Conservation (phyloP, 2,888 invertebrate species). For the Hylaea fasciaria region DNA sequence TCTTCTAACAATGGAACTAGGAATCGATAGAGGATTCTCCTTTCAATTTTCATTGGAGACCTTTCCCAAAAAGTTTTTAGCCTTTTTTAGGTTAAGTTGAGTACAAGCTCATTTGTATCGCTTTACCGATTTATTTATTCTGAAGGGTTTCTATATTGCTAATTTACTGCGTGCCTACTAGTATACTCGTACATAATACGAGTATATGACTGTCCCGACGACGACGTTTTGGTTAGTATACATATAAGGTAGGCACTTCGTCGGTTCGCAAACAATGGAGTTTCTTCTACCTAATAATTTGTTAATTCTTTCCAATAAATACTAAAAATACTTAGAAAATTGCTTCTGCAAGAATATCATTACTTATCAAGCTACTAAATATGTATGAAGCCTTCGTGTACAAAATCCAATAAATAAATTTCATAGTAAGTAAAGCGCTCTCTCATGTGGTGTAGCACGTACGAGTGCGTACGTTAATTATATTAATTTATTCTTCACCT, state of each 20-base stretch:
- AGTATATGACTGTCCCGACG: no score
- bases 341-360: no score
- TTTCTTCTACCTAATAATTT: no score
- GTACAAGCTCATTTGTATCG: not conserved
- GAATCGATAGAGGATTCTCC: not conserved
- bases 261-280: no score
- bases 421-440: not conserved
- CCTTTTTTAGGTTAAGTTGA: not conserved
- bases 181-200: no score
- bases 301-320: no score
- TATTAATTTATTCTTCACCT: not conserved
- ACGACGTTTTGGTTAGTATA: no score
- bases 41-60: not conserved
- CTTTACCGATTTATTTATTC: not conserved
- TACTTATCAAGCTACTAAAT: no score
- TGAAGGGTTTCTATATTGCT: no score
- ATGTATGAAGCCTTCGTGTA: not conserved
- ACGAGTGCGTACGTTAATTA: not conserved
- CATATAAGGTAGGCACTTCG: no score
- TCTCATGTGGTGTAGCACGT: not conserved
- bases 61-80: not conserved
- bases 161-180: no score
- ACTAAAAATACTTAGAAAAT: no score
- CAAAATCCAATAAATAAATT: not conserved
- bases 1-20: not conserved